These are phyloP conservation scores for Drosophila bifasciata DNA, from an alignment of 1,140 invertebrate species.

Conservation along the genomic window DNA sequence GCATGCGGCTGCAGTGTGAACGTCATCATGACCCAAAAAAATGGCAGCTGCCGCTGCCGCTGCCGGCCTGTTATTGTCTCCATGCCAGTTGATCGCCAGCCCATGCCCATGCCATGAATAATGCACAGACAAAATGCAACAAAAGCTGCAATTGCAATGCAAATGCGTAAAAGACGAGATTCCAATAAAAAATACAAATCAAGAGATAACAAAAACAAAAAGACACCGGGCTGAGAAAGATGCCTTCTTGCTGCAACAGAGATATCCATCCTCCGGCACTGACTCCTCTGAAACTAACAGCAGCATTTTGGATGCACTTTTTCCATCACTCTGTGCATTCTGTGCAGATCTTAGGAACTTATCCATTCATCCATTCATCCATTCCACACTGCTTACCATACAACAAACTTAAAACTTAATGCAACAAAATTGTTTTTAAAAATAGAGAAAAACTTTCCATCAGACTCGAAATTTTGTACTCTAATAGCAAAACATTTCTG, in stretches of 20 bases:
- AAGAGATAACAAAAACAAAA: no score
- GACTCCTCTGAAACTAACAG: no score
- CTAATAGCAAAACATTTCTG: no score
- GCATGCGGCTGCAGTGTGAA: slow-evolving; percentile 52
- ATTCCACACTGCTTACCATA: background rate
- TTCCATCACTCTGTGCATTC: no score
- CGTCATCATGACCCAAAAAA: slow-evolving; percentile 58
- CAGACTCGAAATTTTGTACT: no score
- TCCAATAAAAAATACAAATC: background rate
- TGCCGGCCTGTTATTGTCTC: background rate
- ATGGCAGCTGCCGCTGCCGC: slow-evolving; percentile 38
- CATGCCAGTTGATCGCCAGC: slow-evolving; percentile 24
- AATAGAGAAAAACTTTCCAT: no score
- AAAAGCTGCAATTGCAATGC: background rate
- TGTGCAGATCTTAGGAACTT: no score
- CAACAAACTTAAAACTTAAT: background rate
- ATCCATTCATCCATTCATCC: no score
- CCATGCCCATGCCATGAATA: slow-evolving; percentile 48
- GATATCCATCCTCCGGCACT: no score
- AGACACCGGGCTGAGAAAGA: no score
- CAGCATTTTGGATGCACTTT: no score
- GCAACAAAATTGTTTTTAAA: background rate
- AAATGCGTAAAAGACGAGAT: background rate
- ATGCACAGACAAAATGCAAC: slow-evolving; percentile 19
- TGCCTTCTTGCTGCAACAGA: no score